These are phyloP conservation scores for Hippocampus zosterae DNA, from an alignment of 2,113 vertebrate species.

Conservation along the genomic window DNA sequence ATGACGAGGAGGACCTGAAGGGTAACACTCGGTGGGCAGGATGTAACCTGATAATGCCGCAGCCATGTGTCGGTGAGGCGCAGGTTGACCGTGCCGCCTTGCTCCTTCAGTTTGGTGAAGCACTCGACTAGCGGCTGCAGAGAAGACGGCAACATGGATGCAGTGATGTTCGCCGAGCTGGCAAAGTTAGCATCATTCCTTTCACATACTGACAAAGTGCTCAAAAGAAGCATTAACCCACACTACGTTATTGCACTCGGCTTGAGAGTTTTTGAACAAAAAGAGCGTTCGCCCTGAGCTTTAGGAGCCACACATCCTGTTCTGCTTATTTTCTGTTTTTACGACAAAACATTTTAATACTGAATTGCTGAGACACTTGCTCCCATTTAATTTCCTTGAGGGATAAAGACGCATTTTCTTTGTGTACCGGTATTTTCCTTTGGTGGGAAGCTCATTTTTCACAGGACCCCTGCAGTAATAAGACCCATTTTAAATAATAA, in stretches of 20 bases:
- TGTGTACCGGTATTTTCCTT: background rate
- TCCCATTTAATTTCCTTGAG: background rate
- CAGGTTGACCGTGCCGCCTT: conserved; percentile 84
- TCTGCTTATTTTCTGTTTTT: background rate
- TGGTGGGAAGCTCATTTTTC: background rate
- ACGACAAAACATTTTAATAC: background rate
- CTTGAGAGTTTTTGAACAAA: background rate
- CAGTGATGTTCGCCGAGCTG: background rate
- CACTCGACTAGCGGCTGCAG: conserved; percentile 88
- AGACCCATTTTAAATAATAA: conserved; percentile 10
- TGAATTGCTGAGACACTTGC: background rate
- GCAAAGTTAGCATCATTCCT: background rate
- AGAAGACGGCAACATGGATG: background rate
- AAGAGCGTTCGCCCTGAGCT: background rate
- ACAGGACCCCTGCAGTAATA: background rate
- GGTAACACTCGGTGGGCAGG: background rate
- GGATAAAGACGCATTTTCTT: background rate
- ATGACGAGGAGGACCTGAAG: background rate
- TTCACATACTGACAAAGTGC: background rate
- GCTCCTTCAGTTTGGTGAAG: conserved; percentile 89
- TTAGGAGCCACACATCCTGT: background rate
- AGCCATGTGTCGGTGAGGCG: conserved; percentile 92
- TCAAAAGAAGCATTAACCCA: background rate
- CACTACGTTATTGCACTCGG: background rate
- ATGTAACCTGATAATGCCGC: conserved; percentile 87